These are phyloP conservation scores for Boulengeromyrus knoepffleri DNA, from an alignment of 2,113 vertebrate genomes.

Conservation along the genomic window DNA sequence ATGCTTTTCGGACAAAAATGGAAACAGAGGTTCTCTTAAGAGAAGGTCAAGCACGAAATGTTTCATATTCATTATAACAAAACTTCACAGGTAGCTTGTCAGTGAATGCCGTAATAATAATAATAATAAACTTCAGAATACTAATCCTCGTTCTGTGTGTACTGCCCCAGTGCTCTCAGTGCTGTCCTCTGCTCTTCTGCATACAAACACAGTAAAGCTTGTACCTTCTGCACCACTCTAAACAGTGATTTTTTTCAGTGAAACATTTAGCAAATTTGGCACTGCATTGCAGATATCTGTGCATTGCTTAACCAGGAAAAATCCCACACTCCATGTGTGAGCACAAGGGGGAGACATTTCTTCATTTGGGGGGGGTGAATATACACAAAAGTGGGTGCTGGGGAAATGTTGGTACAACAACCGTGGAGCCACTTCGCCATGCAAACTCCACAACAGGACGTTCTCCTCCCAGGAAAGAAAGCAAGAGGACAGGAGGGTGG, in stretches of 20 bases:
- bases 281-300: not conserved
- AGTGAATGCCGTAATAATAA: not conserved
- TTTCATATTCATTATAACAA: not conserved
- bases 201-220: not conserved
- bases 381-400: not conserved
- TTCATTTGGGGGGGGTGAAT: not conserved
- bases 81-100: not conserved
- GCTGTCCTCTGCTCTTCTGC: not conserved
- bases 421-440: not conserved
- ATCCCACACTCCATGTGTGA: not conserved
- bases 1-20: not conserved
- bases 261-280: not conserved
- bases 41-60: not conserved
- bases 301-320: not conserved
- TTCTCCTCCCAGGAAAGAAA: not conserved
- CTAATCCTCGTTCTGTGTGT: not conserved
- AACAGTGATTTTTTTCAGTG: not conserved
- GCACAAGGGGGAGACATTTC: not conserved
- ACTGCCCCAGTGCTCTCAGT: not conserved
- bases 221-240: not conserved
- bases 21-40: not conserved
- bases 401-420: not conserved
- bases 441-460: not conserved
- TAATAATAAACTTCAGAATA: not conserved
- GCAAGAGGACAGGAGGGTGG: not conserved